phyloP scores from a whole-genome alignment of 1,140 invertebrate species.

The Oppia nitens region DNA sequence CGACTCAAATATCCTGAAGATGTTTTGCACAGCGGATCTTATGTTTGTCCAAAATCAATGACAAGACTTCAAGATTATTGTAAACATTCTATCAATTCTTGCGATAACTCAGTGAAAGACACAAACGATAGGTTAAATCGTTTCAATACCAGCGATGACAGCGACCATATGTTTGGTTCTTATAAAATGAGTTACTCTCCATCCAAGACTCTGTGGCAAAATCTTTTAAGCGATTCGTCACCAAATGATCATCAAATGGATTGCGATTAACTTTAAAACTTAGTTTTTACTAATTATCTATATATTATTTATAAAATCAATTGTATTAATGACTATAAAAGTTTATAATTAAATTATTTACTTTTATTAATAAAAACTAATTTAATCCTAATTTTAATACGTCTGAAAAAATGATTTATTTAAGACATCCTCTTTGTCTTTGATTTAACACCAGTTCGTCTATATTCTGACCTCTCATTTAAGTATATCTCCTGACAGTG shows the following conservation, averaged over 20 bases:
- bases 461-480: constrained; percentile 55
- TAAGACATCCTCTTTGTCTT: constrained; percentile 23
- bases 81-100: neutral
- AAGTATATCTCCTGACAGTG: constrained; percentile 60
- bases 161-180: neutral
- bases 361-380: no score
- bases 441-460: constrained; percentile 51
- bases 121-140: neutral
- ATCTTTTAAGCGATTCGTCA: neutral
- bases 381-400: no score
- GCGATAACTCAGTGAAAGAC: neutral
- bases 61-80: neutral
- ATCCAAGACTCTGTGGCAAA: neutral
- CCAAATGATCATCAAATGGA: neutral
- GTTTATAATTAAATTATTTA: no score
- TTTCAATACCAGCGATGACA: neutral
- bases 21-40: neutral
- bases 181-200: neutral
- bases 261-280: neutral
- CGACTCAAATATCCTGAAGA: neutral
- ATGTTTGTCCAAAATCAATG: neutral
- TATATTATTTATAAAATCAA: no score
- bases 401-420: no score
- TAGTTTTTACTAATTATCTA: no score
- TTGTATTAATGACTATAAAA: no score